phyloP scores from a whole-genome alignment of 2,888 invertebrate genomes.

The Eupithecia dodoneata region DNA sequence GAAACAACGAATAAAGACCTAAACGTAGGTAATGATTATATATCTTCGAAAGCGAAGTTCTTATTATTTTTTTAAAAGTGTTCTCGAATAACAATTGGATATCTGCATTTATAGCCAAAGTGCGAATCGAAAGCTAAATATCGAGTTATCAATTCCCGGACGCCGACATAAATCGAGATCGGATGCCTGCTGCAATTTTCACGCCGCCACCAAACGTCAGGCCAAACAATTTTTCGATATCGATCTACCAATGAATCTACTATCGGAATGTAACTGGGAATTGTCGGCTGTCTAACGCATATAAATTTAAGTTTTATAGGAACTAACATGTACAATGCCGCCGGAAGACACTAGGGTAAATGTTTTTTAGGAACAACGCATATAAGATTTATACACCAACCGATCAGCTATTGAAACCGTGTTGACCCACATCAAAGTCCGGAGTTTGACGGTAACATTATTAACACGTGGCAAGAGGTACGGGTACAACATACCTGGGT shows the following conservation, averaged over 20 bases:
- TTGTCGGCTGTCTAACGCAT: neutral
- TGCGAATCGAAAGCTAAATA: slow-evolving; percentile 33
- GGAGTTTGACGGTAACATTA: slow-evolving; percentile 75
- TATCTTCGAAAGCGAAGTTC: too few species aligned
- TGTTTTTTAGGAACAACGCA: neutral
- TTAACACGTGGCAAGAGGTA: slow-evolving; percentile 68
- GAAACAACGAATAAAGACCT: too few species aligned
- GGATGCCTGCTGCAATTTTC: slow-evolving; percentile 35
- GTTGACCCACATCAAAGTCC: slow-evolving; percentile 71
- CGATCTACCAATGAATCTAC: slow-evolving; percentile 51
- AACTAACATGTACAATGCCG: neutral
- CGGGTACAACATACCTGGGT: slow-evolving; percentile 53
- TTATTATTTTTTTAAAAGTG: too few species aligned
- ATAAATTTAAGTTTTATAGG: neutral
- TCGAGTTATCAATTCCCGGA: slow-evolving; percentile 36
- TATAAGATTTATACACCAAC: slow-evolving; percentile 56
- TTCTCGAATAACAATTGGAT: too few species aligned
- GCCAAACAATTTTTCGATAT: slow-evolving; percentile 41
- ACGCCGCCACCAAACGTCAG: slow-evolving; percentile 33
- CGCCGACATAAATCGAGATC: slow-evolving; percentile 42
- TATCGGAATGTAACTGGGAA: slow-evolving; percentile 29
- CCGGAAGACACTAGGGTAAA: neutral
- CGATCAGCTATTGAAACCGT: slow-evolving; percentile 66
- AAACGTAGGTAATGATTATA: too few species aligned
- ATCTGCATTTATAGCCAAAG: slow-evolving; percentile 4